Base-by-base conservation (phyloP, 2,888 invertebrate genomes). In the Campoplex nolae region DNA sequence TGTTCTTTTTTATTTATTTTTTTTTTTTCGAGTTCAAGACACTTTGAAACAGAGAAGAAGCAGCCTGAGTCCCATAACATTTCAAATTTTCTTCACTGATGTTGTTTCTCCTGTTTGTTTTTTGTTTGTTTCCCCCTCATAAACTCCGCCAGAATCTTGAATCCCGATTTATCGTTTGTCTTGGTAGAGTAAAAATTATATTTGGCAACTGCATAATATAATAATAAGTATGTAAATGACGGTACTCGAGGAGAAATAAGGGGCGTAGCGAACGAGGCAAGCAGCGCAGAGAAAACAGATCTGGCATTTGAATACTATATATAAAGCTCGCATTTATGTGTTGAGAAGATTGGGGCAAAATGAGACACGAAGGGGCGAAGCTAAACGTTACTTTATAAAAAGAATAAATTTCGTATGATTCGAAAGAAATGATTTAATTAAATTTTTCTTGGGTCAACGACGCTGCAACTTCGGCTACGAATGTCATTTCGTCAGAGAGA, bases 201-300 rank as follows among this genome's bases (percentile, higher is more conserved):
- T 92, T 92, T 88, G 81, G 90, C 90, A 89, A 90, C 88, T 89
- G 93, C 90, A 93, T 93, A 93, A 93, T 93, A 93, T 91, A 90
- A 92, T 91, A 92, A 93, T 93, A 93, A 93, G 92, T 93, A 93
- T 93, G 93, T 93, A 93, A 93, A 93, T 92, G 56, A 73, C 48
- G 91, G 90, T 90, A 88, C 83, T 78, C 87, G 88, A 89, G 90
- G 91, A 91, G 90, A 90, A 86, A 83, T 80, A 80, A 84, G 79
- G 79, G 74, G 58, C 75, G 75, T 58, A 48, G 62, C 28, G 45
- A 79, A 18, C 80, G n/a, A 23, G 54, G 58, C 23, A 73, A 65
- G 38, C 67, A 54, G 65, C 56, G 38, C 67, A 54, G 65, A 67
- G 80, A 42, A 77, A 83, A 86, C 71, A 86, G 83, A 86, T 86